Conservation (phyloP, 2,888 invertebrate species). For the Melanophora roralis region DNA sequence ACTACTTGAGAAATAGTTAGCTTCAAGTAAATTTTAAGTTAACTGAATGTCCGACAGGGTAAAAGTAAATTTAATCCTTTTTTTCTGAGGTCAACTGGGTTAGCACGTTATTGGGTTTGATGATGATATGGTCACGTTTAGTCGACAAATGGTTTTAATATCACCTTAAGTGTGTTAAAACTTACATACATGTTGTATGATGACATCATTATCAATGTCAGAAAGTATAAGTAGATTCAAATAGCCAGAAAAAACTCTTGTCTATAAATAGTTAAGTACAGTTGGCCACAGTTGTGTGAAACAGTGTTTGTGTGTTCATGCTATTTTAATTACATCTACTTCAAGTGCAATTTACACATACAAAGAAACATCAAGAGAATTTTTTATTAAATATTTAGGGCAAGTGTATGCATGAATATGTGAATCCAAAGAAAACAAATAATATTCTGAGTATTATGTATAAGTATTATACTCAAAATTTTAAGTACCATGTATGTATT, state of each 20-base stretch:
- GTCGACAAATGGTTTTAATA: constrained; percentile 46
- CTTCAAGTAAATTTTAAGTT: too few relatives aligned
- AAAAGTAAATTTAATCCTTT: neutral
- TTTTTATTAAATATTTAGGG: constrained; percentile 12
- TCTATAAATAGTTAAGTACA: neutral
- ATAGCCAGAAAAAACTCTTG: neutral
- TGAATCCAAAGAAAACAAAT: neutral
- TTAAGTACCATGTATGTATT: too few relatives aligned
- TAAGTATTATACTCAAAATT: neutral
- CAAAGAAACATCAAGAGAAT: constrained; percentile 1
- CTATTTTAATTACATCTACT: constrained; percentile 29
- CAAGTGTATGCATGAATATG: neutral
- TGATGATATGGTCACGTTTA: constrained; percentile 45
- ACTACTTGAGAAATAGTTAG: too few relatives aligned
- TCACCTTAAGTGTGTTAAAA: constrained; percentile 25
- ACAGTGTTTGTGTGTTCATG: neutral
- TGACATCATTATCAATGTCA: neutral
- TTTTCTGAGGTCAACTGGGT: neutral
- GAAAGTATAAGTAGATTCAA: neutral
- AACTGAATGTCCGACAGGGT: too few relatives aligned
- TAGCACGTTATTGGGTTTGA: neutral
- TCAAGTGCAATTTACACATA: neutral
- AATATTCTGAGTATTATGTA: neutral
- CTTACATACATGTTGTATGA: constrained; percentile 10
- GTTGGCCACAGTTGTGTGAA: neutral